A percentile compares a stretch with the other conserved stretches of the same genome.
These are phyloP conservation scores for Poeciliopsis turrubarensis DNA, from an alignment of 2,113 vertebrate species.

Conservation along the genomic window DNA sequence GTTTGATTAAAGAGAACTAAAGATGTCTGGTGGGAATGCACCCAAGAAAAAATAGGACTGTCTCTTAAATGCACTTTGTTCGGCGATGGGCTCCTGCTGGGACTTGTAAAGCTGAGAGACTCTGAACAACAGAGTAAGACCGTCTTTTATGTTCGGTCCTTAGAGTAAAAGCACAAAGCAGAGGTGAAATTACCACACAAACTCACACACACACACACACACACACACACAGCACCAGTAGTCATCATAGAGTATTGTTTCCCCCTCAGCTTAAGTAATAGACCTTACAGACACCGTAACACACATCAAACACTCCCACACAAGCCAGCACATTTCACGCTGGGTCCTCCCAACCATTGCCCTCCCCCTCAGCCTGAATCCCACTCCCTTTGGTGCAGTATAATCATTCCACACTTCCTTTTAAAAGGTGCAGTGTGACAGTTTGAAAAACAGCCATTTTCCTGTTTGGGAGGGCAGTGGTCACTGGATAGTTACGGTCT, in stretches of 20 bases:
- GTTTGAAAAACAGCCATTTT: conserved; percentile 46
- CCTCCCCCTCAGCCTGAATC: conserved; percentile 1
- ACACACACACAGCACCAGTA: too few species aligned
- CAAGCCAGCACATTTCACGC: conserved; percentile 23
- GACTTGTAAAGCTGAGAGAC: background rate
- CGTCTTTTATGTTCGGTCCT: conserved; percentile 29
- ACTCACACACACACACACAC: too few species aligned
- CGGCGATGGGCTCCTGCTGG: background rate
- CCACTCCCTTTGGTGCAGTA: conserved; percentile 45
- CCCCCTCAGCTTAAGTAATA: background rate
- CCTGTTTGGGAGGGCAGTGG: conserved; percentile 15
- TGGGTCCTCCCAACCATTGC: conserved; percentile 7
- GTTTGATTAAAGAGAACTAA: too few species aligned
- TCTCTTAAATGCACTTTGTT: background rate
- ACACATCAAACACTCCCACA: conserved; percentile 28
- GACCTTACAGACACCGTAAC: conserved; percentile 17
- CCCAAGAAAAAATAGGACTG: too few species aligned
- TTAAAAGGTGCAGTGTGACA: conserved; percentile 31
- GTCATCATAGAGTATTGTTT: conserved; percentile 9
- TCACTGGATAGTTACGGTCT: conserved; percentile 35
- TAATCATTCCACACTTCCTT: conserved; percentile 48
- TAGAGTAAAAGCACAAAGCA: conserved; percentile 40
- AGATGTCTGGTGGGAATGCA: too few species aligned
- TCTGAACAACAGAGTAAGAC: background rate
- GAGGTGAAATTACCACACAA: conserved; percentile 37